Evolutionary conservation across 2,888 invertebrate species (phyloP), one percentile per base, ranked within the genome.

Genomic region (Hydriomena furcata): DNA sequence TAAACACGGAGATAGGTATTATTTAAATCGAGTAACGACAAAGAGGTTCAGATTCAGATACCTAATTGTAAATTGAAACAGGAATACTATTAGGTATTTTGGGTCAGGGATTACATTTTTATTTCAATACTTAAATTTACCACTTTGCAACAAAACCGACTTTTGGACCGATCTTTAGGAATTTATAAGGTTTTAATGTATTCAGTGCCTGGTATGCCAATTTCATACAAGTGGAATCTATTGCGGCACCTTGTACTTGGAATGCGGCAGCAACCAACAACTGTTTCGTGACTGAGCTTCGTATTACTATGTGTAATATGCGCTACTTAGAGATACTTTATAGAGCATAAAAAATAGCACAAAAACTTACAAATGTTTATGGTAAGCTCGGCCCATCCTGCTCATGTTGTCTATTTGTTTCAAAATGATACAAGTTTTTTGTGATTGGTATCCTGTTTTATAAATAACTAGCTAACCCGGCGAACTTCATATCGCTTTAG

Each of bases 231-330:
- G 52, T 49, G 38, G 43, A 46, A 43, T 41, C 41, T 49, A 44
- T 55, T 58, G 49, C 58, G 41, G 47, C 52, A 55, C 50, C 46
- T 52, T 51, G 42, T 65, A 44, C 48, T 40, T 36, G 71, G 79
- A 77, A 77, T 79, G 78, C 76, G 77, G 76, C 65, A 68, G 67
- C 60, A 59, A 32, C 34, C 65, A 68, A 65, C 59, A 27, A 37
- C 52, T 54, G 58, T 61, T 63, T 71, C 73, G 73, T 72, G 72
- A 71, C 68, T 67, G 52, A 45, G 45, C 37, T 47, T 38, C 37
- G 32, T 38, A 47, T 60, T 51, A 47, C 37, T 37, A 50, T 41
- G 49, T 31, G 45, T 46, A 54, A 46, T 49, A 25, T 42, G 48
- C 37, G 42, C 31, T 47, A 24, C 46, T 48, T 8, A 13, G 31